phyloP scores from a whole-genome alignment of 2,888 invertebrate genomes.

The Callimorpha dominula region DNA sequence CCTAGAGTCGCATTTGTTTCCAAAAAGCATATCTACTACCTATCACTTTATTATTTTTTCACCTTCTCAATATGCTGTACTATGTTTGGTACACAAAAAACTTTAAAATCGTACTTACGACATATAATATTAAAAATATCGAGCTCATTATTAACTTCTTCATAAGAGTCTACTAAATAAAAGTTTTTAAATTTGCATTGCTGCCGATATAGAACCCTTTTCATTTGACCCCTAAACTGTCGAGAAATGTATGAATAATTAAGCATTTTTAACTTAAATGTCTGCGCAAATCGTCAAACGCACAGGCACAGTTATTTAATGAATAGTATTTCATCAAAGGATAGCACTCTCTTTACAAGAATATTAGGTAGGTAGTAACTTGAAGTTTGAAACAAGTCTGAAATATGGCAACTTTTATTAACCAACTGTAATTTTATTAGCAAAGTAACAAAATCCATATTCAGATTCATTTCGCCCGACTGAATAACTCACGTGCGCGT shows the following conservation, averaged over 20 bases:
- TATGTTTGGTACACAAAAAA: background rate
- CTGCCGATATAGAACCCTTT: conserved; percentile 27
- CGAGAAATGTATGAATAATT: conserved; percentile 48
- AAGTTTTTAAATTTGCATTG: background rate
- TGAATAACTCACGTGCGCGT: background rate
- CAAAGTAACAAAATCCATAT: background rate
- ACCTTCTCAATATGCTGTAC: too few species aligned
- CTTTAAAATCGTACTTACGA: background rate
- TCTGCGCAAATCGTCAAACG: conserved; percentile 37
- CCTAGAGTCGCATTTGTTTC: too few species aligned
- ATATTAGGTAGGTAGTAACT: background rate
- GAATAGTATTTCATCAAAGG: conserved; percentile 30
- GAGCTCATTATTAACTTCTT: background rate
- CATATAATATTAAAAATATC: background rate
- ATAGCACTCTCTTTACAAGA: conserved; percentile 10
- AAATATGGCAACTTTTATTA: background rate
- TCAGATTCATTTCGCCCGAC: background rate
- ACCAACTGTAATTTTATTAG: background rate
- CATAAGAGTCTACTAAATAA: background rate
- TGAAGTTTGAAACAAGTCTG: background rate
- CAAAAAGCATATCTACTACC: too few species aligned
- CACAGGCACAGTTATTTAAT: conserved; percentile 36
- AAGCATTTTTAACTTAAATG: conserved; percentile 37
- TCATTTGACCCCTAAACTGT: conserved; percentile 44
- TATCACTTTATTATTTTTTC: too few species aligned